Conservation (phyloP, 2,797 vertebrate genomes). For the Oreonectes daqikongensis region DNA sequence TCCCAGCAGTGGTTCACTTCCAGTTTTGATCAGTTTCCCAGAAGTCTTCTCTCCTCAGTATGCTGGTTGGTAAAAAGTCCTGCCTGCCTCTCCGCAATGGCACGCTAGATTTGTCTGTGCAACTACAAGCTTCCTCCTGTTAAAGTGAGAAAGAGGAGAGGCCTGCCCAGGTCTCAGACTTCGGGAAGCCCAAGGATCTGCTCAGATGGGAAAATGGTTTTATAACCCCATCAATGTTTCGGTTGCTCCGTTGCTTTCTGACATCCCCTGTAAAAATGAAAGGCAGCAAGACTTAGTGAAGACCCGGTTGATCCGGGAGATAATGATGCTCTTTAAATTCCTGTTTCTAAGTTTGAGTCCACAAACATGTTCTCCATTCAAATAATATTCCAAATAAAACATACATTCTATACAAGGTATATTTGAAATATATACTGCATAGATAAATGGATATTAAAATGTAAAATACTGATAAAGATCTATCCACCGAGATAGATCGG, state of each 20-base stretch:
- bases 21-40: constrained; percentile 10
- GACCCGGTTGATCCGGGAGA: background rate
- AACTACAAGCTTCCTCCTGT: constrained; percentile 1
- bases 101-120: background rate
- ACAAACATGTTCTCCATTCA: background rate
- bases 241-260: background rate
- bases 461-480: background rate
- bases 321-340: background rate
- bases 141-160: background rate
- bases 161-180: background rate
- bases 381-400: background rate
- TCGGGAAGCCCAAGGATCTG: background rate
- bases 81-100: background rate
- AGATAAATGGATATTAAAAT: background rate
- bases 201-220: background rate
- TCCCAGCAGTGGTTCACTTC: background rate
- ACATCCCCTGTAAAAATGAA: background rate
- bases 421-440: background rate
- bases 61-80: background rate
- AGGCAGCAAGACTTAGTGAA: background rate
- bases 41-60: constrained; percentile 11
- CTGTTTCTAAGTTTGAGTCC: background rate
- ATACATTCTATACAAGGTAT: background rate
- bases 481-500: no score
- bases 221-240: constrained; percentile 12